These are phyloP conservation scores for Sinocyclocheilus maitianheensis DNA, from an alignment of 2,113 vertebrate species.

Conservation along the genomic window DNA sequence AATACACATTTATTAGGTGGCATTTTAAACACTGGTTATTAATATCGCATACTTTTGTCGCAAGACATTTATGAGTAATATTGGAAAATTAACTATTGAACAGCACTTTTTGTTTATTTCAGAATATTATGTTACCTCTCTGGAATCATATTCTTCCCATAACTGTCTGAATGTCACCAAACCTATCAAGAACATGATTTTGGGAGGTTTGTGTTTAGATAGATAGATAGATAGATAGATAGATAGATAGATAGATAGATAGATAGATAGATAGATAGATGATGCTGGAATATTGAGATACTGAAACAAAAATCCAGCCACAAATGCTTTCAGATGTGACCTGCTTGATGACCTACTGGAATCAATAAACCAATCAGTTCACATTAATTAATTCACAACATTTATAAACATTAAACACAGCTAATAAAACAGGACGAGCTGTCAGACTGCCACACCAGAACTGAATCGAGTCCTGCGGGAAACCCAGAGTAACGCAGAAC, in stretches of 20 bases:
- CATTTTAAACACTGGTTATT: not conserved
- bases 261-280: not conserved
- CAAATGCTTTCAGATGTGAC: not conserved
- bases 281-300: not conserved
- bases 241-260: too few species aligned
- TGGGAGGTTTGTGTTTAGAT: too few species aligned
- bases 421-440: not conserved
- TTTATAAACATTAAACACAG: not conserved
- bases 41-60: too few species aligned
- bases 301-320: not conserved
- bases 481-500: not conserved
- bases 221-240: too few species aligned
- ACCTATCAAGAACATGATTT: too few species aligned
- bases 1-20: not conserved
- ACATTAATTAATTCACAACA: not conserved
- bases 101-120: not conserved
- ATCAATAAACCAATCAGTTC: not conserved
- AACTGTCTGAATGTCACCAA: not conserved
- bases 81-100: too few species aligned
- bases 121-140: not conserved
- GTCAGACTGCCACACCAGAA: not conserved
- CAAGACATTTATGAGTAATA: too few species aligned
- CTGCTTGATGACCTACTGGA: not conserved
- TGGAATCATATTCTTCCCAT: not conserved
- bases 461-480: not conserved